These are phyloP conservation scores for Pitta sordida DNA, from an alignment of 2,113 vertebrate genomes.

Conservation along the genomic window DNA sequence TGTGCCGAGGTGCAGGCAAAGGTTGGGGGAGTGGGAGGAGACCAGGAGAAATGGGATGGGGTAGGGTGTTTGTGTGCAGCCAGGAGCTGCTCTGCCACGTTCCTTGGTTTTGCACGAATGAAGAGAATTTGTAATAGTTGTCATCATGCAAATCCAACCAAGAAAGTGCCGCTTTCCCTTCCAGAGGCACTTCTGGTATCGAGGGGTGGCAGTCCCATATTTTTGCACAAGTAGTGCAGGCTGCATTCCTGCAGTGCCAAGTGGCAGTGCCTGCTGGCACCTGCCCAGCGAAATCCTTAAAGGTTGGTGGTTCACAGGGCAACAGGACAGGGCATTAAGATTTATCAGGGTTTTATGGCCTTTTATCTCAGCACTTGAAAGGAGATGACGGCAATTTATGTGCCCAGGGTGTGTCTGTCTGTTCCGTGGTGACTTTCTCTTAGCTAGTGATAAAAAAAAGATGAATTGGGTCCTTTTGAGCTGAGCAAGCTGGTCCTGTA, in stretches of 20 bases:
- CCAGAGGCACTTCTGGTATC: not conserved
- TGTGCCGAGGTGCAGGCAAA: not conserved
- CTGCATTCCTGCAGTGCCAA: not conserved
- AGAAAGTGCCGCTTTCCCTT: not conserved
- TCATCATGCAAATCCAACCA: not conserved
- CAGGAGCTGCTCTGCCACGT: not conserved
- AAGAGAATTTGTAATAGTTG: not conserved
- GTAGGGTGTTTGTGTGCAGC: not conserved
- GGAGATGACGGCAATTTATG: not conserved
- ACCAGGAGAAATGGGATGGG: not conserved
- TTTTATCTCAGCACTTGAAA: not conserved
- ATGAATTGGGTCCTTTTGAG: not conserved
- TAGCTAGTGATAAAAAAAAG: not conserved
- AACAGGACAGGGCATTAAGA: not conserved
- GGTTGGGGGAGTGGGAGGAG: not conserved
- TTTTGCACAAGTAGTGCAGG: not conserved
- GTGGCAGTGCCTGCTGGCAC: not conserved
- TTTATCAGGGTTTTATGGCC: not conserved
- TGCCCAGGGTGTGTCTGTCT: not conserved
- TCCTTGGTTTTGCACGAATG: not conserved
- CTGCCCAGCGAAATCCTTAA: not conserved
- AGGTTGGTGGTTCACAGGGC: not conserved
- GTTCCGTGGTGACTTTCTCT: not conserved
- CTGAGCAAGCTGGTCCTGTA: not conserved
- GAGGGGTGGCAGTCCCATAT: accelerated